Percentiles rank a stretch among this genome's conserved stretches.
phyloP scores from a whole-genome alignment of 2,797 vertebrate species.

The Lepilemur septentrionalis region DNA sequence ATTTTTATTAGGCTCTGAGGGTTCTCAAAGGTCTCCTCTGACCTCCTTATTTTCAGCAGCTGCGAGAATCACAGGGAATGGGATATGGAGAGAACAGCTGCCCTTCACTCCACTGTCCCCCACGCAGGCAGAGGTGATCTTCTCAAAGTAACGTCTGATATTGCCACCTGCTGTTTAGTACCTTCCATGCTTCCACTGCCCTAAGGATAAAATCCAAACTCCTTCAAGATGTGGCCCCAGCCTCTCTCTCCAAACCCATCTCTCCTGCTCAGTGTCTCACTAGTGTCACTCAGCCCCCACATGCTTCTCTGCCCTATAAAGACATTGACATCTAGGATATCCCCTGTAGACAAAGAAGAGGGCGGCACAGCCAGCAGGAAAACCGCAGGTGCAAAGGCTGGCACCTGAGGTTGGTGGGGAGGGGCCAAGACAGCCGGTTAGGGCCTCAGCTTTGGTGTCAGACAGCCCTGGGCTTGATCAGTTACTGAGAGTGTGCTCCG shows the following conservation, averaged over 20 bases:
- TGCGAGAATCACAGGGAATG: neutral
- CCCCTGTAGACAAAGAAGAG: neutral
- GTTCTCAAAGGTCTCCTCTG: neutral
- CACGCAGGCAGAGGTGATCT: neutral
- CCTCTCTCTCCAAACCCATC: neutral
- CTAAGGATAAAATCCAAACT: neutral
- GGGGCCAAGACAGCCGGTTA: neutral
- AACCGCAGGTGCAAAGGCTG: neutral
- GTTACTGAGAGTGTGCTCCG: fast-evolving
- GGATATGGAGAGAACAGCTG: neutral
- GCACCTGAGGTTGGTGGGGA: neutral
- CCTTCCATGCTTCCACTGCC: neutral
- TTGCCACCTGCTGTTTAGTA: neutral
- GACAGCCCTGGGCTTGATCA: too few relatives aligned
- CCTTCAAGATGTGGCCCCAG: neutral
- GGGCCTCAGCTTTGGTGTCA: neutral
- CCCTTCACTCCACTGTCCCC: neutral
- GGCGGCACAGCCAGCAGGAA: neutral
- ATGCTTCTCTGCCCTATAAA: neutral
- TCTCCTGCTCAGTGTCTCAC: neutral
- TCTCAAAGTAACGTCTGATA: neutral
- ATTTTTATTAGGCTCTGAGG: neutral
- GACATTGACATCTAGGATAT: neutral
- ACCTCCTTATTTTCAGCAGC: neutral
- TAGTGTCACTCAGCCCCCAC: neutral